Conservation (phyloP, 1,140 invertebrate genomes). For the Oncopeltus fasciatus region DNA sequence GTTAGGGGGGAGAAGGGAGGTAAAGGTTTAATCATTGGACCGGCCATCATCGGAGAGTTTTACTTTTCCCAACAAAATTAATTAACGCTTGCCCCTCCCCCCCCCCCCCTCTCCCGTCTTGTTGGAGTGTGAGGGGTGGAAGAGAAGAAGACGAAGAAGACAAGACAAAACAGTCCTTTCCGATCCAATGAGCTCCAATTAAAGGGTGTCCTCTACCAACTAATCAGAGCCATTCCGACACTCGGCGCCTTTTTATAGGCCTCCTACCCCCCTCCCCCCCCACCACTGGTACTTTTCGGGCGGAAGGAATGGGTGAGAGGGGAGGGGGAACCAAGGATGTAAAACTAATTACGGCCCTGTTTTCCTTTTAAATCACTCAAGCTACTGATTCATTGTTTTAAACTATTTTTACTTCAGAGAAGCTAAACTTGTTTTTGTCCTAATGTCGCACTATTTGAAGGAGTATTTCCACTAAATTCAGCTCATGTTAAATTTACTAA, state of each 20-base stretch:
- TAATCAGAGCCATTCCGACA: not conserved
- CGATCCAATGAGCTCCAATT: constrained; percentile 2
- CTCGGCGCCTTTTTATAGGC: not conserved
- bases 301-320: not conserved
- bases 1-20: too few relatives aligned
- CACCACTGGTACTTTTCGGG: not conserved
- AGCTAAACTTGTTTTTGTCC: too few relatives aligned
- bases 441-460: too few relatives aligned
- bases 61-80: constrained; percentile 4
- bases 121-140: not conserved
- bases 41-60: not conserved
- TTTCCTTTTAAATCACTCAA: not conserved
- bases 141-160: not conserved
- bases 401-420: too few relatives aligned
- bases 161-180: constrained; percentile 6
- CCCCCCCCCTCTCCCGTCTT: not conserved
- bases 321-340: not conserved
- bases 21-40: constrained; percentile 6
- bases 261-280: not conserved
- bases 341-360: not conserved
- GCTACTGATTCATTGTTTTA: too few relatives aligned
- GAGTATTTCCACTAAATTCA: too few relatives aligned
- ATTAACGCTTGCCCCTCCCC: not conserved
- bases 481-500: too few relatives aligned
- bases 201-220: not conserved